Evolutionary conservation across 2,797 vertebrate genomes (phyloP), one percentile per base, ranked within the genome.

Genomic region (Antennarius maculatus): DNA sequence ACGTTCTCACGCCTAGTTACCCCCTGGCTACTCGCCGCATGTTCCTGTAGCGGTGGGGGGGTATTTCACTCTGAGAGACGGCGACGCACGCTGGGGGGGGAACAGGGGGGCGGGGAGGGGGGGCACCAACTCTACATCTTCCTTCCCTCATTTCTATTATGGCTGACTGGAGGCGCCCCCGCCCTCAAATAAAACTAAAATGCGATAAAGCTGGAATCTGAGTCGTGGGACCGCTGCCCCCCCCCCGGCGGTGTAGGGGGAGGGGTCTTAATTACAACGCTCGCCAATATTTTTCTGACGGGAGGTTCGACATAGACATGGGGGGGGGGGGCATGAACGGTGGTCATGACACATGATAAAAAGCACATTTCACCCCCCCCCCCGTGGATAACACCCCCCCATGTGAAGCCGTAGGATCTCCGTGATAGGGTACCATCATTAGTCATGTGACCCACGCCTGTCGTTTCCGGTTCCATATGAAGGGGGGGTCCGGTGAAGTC

Each of bases 131-230:
- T 83, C 85, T 83, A 82, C 87, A 83, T 87, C 88, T 86, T 89
- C 82, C 82, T 83, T 79, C 82, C 82, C 85, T 85, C 84, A 74
- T 89, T 90, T 91, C 90, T 90, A 89, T 91, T 86, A 91, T 83
- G 86, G 87, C 86, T 90, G 88, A 88, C 89, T 89, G 86, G 80
- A 90, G 88, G 89, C 90, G 87, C 87, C 86, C 79, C 78, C 77
- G 48, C 86, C 84, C 86, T 89, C 86, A 86, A 90, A 90, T 90
- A 89, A 87, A 90, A 89, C 85, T 89, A 86, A 86, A 90, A 90
- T 88, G 87, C 88, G 88, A 90, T 88, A 86, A 89, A 88, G 85
- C 86, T 81, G 82, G 78, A 88, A 78, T 86, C 89, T 84, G 81
- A 85, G 82, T 79, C 76, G 76, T 45, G 43, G 64, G 80, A 85